Evolutionary conservation across 1,140 invertebrate species (phyloP), one percentile per base, ranked within the genome.

Genomic region (Ceratina japonica): DNA sequence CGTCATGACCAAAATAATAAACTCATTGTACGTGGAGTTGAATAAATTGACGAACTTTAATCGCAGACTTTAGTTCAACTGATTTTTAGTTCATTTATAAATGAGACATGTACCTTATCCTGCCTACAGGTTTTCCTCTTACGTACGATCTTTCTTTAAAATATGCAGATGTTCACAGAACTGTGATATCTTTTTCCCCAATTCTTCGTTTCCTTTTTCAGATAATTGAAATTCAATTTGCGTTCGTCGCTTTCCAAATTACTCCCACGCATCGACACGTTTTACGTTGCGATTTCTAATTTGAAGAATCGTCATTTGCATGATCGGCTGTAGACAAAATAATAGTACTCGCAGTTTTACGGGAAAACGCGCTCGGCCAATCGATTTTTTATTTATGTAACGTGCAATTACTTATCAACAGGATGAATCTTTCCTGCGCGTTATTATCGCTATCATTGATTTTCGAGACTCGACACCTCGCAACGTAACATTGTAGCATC

Each of bases 381-480:
- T 52, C 54, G 66, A 77, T 77, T 37, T 70, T 71, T 27, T 51
- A 71, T 52, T 61, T 37, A 71, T 69, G 20, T 2, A 5, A 15
- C 5, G 4, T 10, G 12, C 37, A 16, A 49, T 51, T 49, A 27
- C n/a, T 76, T 52, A 52, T 61, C 44, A 22, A 15, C 12, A 52
- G 18, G 15, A 62, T 62, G 18, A 8, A 62, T 62, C 15, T 61
- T 37, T 61, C 4, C 10, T 15, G 5, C 52, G 13, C 15, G 66
- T 62, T 5, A 1, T 70, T 77, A 62, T 70, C 44, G 3, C 3
- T 37, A 58, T 52, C 37, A 44, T 52, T 49, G 49, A 52, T 37
- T n/a, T 13, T 18, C 20, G n/a, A 18, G 10, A 18, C 2, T 13
- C 3, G 20, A 59, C 49, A 22, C 15, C 12, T 13, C 7, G 10